Base-by-base conservation (phyloP, 2,113 vertebrate genomes). In the Melanerpes formicivorus region DNA sequence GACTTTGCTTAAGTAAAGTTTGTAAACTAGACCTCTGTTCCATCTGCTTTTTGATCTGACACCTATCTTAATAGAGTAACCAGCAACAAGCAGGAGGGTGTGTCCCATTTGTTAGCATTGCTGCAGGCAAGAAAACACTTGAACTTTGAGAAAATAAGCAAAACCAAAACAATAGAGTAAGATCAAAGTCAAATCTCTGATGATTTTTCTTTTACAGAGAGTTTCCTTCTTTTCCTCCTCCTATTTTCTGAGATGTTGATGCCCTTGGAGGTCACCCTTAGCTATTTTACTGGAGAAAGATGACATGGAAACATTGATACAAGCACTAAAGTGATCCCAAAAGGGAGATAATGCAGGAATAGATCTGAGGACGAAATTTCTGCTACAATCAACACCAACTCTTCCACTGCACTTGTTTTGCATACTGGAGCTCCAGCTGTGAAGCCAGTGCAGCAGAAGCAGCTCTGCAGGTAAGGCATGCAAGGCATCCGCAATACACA, bases 101-200 rank as follows among this genome's bases (percentile, higher is more conserved):
- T 87, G 71, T 91, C 73, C 54, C 78, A 32, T 78, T 93, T 87
- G 54, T 48, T 89, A 80, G 67, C 48, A 59, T 87, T 88, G 93
- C 88, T 84, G 90, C 64, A 87, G 86, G 90, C 80, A 42, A 85
- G 79, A 95, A 93, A 96, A 94, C 81, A 81, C 50, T 66, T 95
- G 92, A 84, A 77, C 94, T 94, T 94, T 44, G 73, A 16, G 67
- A 95, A 96, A 94, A 80, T 80, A 40, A 85, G 42, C 14, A 90
- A 92, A 94, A 30, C 65, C 85, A 88, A 94, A 96, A 96, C 94
- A 93, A 85, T 60, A 63, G 77, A 58, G 84, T 72, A 84, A 94
- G 81, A 93, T 95, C 88, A 95, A 96, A 96, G 70, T 80, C 62
- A 40, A 93, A 78, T 75, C 80, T 75, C 64, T 60, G 52, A 44